Evolutionary conservation across 2,113 vertebrate species (phyloP), one percentile per base, ranked within the genome.

Genomic region (Anas platyrhynchos): DNA sequence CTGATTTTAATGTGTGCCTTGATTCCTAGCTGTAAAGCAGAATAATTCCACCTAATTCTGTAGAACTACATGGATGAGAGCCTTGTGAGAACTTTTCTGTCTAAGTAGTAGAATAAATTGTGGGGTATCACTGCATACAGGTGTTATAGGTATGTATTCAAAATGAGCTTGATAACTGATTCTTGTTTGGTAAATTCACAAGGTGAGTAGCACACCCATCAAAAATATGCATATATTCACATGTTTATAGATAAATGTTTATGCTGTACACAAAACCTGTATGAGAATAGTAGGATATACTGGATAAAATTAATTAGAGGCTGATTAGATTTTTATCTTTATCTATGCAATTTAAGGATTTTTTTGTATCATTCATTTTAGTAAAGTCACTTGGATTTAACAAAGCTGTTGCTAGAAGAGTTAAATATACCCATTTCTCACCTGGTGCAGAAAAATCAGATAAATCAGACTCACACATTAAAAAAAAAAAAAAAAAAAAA

Each of bases 351-450:
- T 31, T 71, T 50, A 73, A 67, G 32, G 43, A 59, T 67, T 79
- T 80, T 46, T 46, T 46, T 62, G 1, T 34, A 43, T n/a, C 8
- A 54, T 36, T 9, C 16, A 44, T 76, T 95, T 89, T 69, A 65
- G 5, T 21, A 23, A 11, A 44, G 41, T 58, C n/a, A 67, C 4
- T 34, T 81, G 72, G 41, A 76, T 83, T 91, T 85, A 79, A 52
- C 36, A 54, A 46, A 50, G 31, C 8, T 2, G 0, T 21, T 38
- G 34, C 26, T 25, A 76, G 5, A 67, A 18, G 4, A 2, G 0
- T 62, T 69, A 38, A 72, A 90, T 86, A 71, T 22, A 41, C 7
- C 29, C 72, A 38, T 56, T 26, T 46, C 32, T 48, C n/a, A 79
- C 25, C 13, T 87, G 80, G 36, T 66, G 22, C 23, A 71, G 67